phyloP scores from a whole-genome alignment of 2,888 invertebrate species.

The Emesis russula region DNA sequence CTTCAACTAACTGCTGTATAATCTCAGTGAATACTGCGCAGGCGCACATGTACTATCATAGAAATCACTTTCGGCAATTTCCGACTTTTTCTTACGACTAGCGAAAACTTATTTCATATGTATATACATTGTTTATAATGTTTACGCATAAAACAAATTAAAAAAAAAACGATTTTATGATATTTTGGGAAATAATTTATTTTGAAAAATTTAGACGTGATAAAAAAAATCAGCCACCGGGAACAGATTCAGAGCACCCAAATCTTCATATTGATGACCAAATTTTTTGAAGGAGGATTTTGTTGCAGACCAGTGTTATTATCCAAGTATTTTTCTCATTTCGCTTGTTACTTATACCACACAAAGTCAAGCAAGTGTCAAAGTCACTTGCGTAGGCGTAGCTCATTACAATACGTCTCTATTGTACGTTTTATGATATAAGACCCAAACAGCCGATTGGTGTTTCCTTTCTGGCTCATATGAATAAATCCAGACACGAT shows the following conservation, averaged over 20 bases:
- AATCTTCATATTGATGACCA: slow-evolving; percentile 7
- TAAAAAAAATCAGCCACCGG: slow-evolving; percentile 2
- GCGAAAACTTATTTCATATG: slow-evolving; percentile 35
- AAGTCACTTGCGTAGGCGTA: slow-evolving; percentile 89
- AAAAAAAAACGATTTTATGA: slow-evolving; percentile 1
- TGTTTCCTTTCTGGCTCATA: too few species aligned
- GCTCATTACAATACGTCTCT: slow-evolving; percentile 93
- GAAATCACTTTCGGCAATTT: slow-evolving; percentile 53
- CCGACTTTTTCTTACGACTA: slow-evolving; percentile 33
- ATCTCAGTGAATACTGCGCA: slow-evolving; percentile 43
- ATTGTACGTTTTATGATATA: slow-evolving; percentile 91
- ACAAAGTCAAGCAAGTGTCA: neutral
- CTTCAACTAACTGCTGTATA: slow-evolving; percentile 51
- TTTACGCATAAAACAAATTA: slow-evolving; percentile 14
- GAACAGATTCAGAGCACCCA: slow-evolving; percentile 11
- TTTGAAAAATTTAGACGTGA: slow-evolving; percentile 25
- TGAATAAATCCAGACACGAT: too few species aligned
- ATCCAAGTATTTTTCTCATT: neutral
- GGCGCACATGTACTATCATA: slow-evolving; percentile 49
- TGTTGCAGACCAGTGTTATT: slow-evolving; percentile 9
- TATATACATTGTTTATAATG: slow-evolving; percentile 19
- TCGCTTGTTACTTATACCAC: slow-evolving; percentile 23
- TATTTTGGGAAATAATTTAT: neutral
- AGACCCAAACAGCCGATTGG: too few species aligned
- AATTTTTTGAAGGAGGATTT: slow-evolving; percentile 26